A percentile compares a stretch with the other conserved stretches of the same genome.
Evolutionary conservation across 2,888 invertebrate genomes (phyloP).

Genomic region (Bombylius major): DNA sequence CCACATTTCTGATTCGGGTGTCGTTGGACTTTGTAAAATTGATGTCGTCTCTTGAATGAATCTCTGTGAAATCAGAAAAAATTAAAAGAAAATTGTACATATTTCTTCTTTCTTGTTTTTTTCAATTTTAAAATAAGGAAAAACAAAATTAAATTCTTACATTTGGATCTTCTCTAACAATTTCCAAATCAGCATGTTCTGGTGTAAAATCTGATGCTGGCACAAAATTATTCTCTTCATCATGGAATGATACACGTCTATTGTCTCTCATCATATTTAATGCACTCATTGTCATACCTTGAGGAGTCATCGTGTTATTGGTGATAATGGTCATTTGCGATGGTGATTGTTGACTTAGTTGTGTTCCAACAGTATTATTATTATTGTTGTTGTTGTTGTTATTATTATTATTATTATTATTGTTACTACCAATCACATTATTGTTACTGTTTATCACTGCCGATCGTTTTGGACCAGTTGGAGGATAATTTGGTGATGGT

Average conservation of each 20-base stretch:
- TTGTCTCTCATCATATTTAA: constrained; percentile 26
- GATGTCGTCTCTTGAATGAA: constrained; percentile 70
- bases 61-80: constrained; percentile 40
- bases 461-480: background rate
- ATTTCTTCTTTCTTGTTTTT: background rate
- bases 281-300: background rate
- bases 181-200: constrained; percentile 35
- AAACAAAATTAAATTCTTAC: constrained; percentile 42
- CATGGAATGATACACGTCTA: constrained; percentile 68
- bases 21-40: constrained; percentile 62
- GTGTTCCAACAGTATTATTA: background rate
- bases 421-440: background rate
- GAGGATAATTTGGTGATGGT: background rate
- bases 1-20: constrained; percentile 42
- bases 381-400: constrained; percentile 17
- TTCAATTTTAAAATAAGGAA: constrained; percentile 1
- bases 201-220: constrained; percentile 21
- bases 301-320: constrained; percentile 5
- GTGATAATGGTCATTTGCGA: constrained; percentile 9
- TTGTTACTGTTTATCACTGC: background rate
- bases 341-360: background rate
- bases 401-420: constrained; percentile 1
- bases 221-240: constrained; percentile 40
- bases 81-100: constrained; percentile 5
- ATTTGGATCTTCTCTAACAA: constrained; percentile 66